Conservation (phyloP, 1,140 invertebrate species). For the Chrysopa pallens region DNA sequence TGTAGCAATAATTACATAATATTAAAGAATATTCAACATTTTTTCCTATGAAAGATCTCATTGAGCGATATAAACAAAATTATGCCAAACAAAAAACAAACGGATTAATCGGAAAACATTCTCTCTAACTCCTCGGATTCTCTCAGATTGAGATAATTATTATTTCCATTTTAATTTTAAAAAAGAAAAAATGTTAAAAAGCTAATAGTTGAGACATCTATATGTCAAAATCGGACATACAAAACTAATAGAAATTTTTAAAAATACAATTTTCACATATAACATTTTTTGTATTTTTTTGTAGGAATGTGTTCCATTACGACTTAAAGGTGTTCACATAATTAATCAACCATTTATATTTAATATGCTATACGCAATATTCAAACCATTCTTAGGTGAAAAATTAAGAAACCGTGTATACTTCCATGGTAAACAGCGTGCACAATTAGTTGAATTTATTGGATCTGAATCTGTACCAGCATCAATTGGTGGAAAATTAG, state of each 20-base stretch:
- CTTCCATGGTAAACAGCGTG: slow-evolving; percentile 56
- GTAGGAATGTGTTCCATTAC: slow-evolving; percentile 42
- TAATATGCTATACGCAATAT: slow-evolving; percentile 54
- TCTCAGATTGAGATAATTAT: too few species aligned
- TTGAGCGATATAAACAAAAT: background rate
- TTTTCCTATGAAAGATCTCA: background rate
- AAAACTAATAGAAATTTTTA: background rate
- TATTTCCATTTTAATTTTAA: too few species aligned
- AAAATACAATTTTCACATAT: background rate
- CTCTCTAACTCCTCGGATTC: too few species aligned
- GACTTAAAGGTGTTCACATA: slow-evolving; percentile 53
- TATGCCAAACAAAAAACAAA: background rate
- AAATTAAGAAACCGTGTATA: slow-evolving; percentile 37
- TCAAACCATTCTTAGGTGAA: slow-evolving; percentile 57
- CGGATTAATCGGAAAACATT: too few species aligned
- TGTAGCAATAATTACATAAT: background rate
- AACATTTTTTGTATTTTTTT: too few species aligned
- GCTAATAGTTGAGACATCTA: too few species aligned
- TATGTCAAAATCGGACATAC: too few species aligned
- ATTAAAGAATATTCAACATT: background rate
- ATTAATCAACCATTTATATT: slow-evolving; percentile 64
- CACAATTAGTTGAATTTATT: slow-evolving; percentile 40
- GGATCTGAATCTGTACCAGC: slow-evolving; percentile 41
- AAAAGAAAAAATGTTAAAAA: too few species aligned
- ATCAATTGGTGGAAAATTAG: slow-evolving; percentile 45